phyloP scores from a whole-genome alignment of 2,888 invertebrate genomes.

The Sussaba pulchella region DNA sequence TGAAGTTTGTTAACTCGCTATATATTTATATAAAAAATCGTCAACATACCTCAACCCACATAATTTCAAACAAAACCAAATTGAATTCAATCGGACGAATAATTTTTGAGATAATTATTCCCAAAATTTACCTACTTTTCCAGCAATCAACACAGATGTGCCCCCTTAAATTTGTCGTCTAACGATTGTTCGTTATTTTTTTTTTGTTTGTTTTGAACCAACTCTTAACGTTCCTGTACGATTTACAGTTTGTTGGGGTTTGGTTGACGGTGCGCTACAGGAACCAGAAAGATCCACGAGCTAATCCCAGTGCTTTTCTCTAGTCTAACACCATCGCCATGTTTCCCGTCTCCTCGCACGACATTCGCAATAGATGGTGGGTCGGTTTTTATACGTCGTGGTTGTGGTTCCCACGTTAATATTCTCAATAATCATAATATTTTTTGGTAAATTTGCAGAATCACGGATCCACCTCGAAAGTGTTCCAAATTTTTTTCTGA shows the following conservation, averaged over 20 bases:
- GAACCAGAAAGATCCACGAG: slow-evolving; percentile 99
- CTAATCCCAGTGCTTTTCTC: slow-evolving; percentile 98
- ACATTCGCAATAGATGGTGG: slow-evolving; percentile 82
- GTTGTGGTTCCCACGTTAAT: slow-evolving; percentile 49
- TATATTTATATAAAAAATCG: too few relatives aligned
- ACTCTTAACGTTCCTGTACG: slow-evolving; percentile 66
- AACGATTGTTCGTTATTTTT: background rate
- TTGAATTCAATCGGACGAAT: too few relatives aligned
- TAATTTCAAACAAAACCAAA: too few relatives aligned
- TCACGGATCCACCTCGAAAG: too few relatives aligned
- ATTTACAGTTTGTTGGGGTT: slow-evolving; percentile 96
- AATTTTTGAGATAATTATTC: too few relatives aligned
- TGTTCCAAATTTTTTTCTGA: too few relatives aligned
- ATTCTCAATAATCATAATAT: too few relatives aligned
- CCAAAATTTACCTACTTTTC: too few relatives aligned
- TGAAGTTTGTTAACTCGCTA: too few relatives aligned
- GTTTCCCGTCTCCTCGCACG: slow-evolving; percentile 82
- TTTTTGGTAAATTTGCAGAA: too few relatives aligned
- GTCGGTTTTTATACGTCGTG: slow-evolving; percentile 70
- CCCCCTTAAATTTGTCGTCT: background rate
- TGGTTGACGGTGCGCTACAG: slow-evolving; percentile 98
- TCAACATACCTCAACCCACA: too few relatives aligned
- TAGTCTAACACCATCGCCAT: slow-evolving; percentile 87
- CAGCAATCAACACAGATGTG: too few relatives aligned
- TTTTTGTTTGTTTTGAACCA: background rate